These are phyloP conservation scores for Isoperla grammatica DNA, from an alignment of 2,888 invertebrate genomes.

Conservation along the genomic window DNA sequence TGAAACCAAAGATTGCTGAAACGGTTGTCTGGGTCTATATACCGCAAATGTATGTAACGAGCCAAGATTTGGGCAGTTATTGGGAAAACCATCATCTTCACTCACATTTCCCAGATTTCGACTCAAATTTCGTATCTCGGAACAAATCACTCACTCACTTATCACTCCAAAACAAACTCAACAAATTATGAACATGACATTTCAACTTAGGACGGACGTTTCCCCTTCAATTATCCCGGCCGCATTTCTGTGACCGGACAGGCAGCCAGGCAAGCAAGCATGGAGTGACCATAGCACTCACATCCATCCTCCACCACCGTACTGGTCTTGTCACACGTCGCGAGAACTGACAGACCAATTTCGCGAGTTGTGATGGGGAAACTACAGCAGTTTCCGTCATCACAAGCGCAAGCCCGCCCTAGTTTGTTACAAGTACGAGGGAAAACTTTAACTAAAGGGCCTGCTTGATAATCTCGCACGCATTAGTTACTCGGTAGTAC, in stretches of 20 bases:
- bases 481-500: no score
- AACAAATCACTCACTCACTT: no score
- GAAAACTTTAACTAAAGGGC: conserved; percentile 5
- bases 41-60: no score
- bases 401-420: not conserved
- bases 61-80: no score
- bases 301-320: conserved; percentile 2
- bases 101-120: no score
- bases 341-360: conserved; percentile 27
- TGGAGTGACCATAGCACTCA: conserved; percentile 23
- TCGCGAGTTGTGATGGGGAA: conserved; percentile 22
- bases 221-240: conserved; percentile 15
- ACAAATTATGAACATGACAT: no score
- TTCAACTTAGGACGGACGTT: conserved; percentile 8
- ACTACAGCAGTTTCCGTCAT: conserved; percentile 17
- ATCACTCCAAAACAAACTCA: no score
- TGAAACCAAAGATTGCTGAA: no score
- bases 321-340: not conserved
- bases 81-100: no score
- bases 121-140: no score
- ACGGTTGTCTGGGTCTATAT: no score
- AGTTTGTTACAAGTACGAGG: not conserved
- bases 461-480: no score
- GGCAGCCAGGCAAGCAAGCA: not conserved
- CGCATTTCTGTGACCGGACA: not conserved